Base-by-base conservation (phyloP, 2,113 vertebrate species). In the Speoplatyrhinus poulsoni region DNA sequence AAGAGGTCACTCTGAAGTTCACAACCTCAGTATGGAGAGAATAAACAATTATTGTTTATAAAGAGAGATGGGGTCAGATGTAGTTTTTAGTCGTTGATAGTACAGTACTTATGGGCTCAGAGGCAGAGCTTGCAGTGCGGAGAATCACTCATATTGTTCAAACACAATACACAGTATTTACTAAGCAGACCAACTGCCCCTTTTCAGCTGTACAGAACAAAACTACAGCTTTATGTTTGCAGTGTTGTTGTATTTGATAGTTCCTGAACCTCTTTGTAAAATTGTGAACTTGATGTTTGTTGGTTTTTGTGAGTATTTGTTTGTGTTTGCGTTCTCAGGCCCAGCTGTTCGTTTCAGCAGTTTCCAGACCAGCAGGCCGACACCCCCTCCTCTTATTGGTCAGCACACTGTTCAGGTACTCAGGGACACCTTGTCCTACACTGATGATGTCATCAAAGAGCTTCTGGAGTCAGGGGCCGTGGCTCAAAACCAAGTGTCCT, bases 391-490 rank as follows among this genome's bases (percentile, higher is more conserved):
- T 46, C 73, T 97, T 78, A 82, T 95, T 61, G 96, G 96, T 15
- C 96, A 98, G 76, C 96, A 99, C 62, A 98, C 96, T 0, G 83
- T 87, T 6, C 93, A 95, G 80, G 88, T 98, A 82, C 88, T 99
- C 84, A 94, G 92, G 70, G 89, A 83, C 57, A 60, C 80, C 13
- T 86, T 99, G 73, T 85, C 89, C 2, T 98, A 98, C 4, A 67
- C 90, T 0, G 93, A 95, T 52, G 86, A 87, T 4, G 46, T 86
- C 82, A 91, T 98, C 64, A 68, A 73, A 11, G 80, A 91, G 56
- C 89, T 99, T 72, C 90, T 97, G 64, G 33, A 63, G n/a, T 59
- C 82, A 1, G 85, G 85, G 62, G 92, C 88, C 13, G 91, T 96
- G 77, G 72, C 85, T 73, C 96, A 98, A 80, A 92, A 95, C 52